Conservation (phyloP, 2,888 invertebrate genomes). For the Fragum fragum region DNA sequence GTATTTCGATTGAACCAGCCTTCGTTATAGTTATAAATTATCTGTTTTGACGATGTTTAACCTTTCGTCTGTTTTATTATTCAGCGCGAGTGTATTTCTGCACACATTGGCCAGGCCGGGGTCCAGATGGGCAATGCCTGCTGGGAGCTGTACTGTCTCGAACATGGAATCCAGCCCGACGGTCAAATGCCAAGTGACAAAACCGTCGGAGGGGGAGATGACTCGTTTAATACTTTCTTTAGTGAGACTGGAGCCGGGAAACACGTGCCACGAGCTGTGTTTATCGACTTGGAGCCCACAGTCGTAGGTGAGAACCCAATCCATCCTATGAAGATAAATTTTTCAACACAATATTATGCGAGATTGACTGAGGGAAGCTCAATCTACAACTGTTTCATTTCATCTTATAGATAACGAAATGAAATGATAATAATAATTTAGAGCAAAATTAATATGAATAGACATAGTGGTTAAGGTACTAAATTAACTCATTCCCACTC, state of each 20-base stretch:
- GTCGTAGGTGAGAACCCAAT: not conserved
- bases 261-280: not conserved
- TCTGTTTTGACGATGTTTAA: no score
- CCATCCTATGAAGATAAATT: no score
- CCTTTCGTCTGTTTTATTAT: not conserved
- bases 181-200: not conserved
- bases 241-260: not conserved
- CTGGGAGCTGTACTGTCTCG: not conserved
- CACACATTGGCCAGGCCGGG: slow-evolving; percentile 1
- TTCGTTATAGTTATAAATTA: no score
- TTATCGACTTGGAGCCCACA: not conserved
- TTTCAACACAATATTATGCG: no score
- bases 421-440: no score
- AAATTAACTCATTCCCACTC: no score
- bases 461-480: no score
- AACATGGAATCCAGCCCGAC: not conserved
- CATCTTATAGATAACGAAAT: no score
- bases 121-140: slow-evolving; percentile 1
- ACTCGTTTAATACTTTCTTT: not conserved
- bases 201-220: not conserved
- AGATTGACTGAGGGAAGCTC: no score
- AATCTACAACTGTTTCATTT: no score
- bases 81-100: not conserved
- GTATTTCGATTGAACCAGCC: no score
- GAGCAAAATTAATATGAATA: no score